phyloP scores from a whole-genome alignment of 2,888 invertebrate genomes.

The Leptothorax acervorum region DNA sequence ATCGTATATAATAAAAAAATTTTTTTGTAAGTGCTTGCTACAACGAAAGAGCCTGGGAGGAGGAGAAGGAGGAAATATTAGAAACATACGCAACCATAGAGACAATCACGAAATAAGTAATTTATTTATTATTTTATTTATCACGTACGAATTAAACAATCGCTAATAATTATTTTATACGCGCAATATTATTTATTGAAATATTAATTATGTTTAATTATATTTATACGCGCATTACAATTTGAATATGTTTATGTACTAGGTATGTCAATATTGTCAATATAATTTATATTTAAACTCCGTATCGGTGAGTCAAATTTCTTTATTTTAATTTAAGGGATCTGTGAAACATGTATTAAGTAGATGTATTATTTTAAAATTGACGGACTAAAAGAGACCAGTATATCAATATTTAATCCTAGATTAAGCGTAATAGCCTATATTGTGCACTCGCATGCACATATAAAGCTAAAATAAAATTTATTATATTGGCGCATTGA shows the following conservation, averaged over 20 bases:
- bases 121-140: background rate
- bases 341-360: background rate
- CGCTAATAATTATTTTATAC: background rate
- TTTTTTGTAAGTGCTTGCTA: background rate
- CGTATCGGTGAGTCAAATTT: background rate
- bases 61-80: too few species aligned
- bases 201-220: constrained; percentile 3
- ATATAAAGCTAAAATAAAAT: background rate
- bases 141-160: background rate
- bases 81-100: background rate
- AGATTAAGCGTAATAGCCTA: background rate
- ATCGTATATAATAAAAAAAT: background rate
- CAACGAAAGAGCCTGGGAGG: background rate
- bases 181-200: background rate
- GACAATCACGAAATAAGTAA: background rate
- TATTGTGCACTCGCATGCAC: background rate
- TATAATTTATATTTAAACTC: background rate
- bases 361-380: background rate
- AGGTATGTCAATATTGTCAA: too few species aligned
- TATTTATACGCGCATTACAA: background rate
- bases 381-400: background rate
- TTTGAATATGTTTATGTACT: background rate
- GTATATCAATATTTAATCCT: background rate
- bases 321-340: background rate
- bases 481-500: background rate